Conservation (phyloP, 2,113 vertebrate species). For the Telmatochromis sp. region DNA sequence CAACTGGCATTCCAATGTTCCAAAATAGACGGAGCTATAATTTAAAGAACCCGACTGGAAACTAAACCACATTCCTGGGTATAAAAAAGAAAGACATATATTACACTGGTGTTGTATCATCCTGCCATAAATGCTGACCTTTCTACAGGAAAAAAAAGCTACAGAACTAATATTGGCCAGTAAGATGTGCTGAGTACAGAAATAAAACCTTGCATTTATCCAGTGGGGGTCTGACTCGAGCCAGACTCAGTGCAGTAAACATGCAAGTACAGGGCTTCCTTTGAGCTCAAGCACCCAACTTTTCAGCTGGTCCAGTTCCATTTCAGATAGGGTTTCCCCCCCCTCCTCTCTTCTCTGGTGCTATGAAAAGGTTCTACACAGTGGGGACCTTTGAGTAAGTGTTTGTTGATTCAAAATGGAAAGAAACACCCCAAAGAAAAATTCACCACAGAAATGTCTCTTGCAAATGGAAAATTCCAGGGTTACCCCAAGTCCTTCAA, state of each 20-base stretch:
- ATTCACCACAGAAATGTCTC: conserved; percentile 13
- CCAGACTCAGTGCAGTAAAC: conserved; percentile 40
- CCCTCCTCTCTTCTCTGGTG: neutral
- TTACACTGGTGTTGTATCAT: conserved; percentile 30
- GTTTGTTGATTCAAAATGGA: conserved; percentile 43
- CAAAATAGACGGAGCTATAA: conserved; percentile 64
- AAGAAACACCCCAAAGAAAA: conserved; percentile 24
- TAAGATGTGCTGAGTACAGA: conserved; percentile 32
- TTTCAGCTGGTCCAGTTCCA: conserved; percentile 42
- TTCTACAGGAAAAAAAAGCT: neutral
- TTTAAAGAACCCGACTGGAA: conserved; percentile 39
- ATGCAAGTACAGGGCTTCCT: conserved; percentile 60
- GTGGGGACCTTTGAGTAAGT: conserved; percentile 24
- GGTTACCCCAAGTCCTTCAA: neutral
- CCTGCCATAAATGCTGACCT: conserved; percentile 32
- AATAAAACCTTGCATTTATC: conserved; percentile 22
- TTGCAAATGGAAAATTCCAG: conserved; percentile 31
- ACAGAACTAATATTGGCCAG: conserved; percentile 16
- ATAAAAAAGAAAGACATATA: neutral
- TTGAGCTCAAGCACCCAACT: conserved; percentile 59
- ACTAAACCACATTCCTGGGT: neutral
- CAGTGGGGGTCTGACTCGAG: conserved; percentile 13
- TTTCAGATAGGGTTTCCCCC: conserved; percentile 23
- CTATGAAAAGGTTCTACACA: conserved; percentile 34
- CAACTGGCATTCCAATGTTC: conserved; percentile 44